Conservation (phyloP, 2,113 vertebrate genomes). For the Oenanthe melanoleuca region DNA sequence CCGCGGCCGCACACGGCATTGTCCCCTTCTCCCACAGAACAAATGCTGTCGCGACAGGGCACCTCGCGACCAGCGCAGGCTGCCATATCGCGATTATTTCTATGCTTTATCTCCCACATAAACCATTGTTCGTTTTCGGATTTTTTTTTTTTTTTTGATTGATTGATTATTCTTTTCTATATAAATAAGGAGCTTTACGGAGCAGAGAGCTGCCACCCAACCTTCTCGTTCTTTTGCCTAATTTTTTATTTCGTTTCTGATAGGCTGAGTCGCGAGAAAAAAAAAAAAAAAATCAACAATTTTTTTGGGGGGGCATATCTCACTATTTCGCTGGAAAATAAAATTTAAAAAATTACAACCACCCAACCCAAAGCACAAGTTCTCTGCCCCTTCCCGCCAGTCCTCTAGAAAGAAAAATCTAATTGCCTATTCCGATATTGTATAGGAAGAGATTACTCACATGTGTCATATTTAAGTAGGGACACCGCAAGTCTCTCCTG, state of each 20-base stretch:
- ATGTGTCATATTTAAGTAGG: constrained; percentile 66
- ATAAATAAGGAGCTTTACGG: background rate
- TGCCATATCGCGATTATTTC: background rate
- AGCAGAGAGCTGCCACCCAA: background rate
- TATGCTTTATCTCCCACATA: background rate
- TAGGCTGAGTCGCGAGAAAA: background rate
- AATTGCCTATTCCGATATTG: constrained; percentile 43
- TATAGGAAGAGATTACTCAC: constrained; percentile 57
- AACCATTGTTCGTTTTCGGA: background rate
- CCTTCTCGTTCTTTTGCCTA: background rate
- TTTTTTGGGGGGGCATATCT: background rate
- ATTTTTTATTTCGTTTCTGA: background rate
- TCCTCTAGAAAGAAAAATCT: constrained; percentile 31
- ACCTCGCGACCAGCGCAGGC: background rate
- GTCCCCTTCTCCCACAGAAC: background rate
- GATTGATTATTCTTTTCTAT: background rate
- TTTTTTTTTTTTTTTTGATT: background rate
- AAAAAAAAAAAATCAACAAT: background rate
- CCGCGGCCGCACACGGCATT: background rate
- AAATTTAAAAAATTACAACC: background rate
- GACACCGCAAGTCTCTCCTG: constrained; percentile 54
- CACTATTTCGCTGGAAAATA: background rate
- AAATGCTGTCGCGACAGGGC: background rate
- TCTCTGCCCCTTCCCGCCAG: background rate
- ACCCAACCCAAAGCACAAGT: background rate